Conservation (phyloP, 2,113 vertebrate species). For the Collichthys lucidus region DNA sequence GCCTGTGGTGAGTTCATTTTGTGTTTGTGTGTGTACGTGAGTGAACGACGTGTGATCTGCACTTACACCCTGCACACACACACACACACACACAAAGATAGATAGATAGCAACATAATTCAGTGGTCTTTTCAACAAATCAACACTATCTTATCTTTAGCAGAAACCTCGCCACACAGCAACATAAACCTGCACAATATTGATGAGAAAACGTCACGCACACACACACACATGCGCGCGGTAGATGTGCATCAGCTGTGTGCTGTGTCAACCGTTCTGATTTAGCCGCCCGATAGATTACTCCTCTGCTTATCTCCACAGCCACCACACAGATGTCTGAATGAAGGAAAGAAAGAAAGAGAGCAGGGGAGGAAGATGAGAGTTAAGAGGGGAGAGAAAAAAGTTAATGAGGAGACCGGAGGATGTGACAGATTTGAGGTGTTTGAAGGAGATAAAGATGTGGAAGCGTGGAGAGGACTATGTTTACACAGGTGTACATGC, state of each 20-base stretch:
- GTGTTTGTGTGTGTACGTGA: slow-evolving; percentile 25
- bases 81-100: not conserved
- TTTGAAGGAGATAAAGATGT: slow-evolving; percentile 36
- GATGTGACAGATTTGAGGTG: slow-evolving; percentile 29
- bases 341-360: slow-evolving; percentile 2
- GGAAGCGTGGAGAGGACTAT: not conserved
- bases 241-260: slow-evolving; percentile 51
- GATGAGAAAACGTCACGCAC: slow-evolving; percentile 3
- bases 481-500: not conserved
- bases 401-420: slow-evolving; percentile 43
- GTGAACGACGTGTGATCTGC: slow-evolving; percentile 22
- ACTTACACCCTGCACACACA: not conserved
- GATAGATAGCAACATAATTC: not conserved
- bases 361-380: slow-evolving; percentile 13
- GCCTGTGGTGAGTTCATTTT: slow-evolving; percentile 65
- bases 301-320: slow-evolving; percentile 58
- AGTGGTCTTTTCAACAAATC: not conserved
- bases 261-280: slow-evolving; percentile 50
- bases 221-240: not conserved
- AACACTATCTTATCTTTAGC: slow-evolving; percentile 8
- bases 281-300: slow-evolving; percentile 48
- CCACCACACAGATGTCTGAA: slow-evolving; percentile 46
- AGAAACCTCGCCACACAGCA: not conserved
- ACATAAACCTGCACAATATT: slow-evolving; percentile 7
- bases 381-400: slow-evolving; percentile 27